Evolutionary conservation across 2,113 vertebrate species (phyloP), one percentile per base, ranked within the genome.

Genomic region (Nerophis ophidion): DNA sequence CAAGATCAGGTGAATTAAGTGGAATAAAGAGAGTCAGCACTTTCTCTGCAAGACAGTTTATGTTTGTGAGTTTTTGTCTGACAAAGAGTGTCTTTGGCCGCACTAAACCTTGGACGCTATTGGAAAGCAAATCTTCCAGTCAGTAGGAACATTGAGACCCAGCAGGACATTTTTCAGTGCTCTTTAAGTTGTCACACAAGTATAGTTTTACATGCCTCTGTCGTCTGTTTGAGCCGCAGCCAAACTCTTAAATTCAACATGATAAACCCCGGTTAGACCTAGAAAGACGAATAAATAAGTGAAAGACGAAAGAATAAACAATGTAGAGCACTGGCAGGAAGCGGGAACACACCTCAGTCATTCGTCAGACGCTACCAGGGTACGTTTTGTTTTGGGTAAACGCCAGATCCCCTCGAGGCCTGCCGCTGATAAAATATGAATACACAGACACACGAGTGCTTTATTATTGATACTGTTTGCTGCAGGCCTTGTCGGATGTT

Each of bases 331-430:
- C 40, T 51, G 17, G 49, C 12, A 54, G 66, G 40, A 65, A 33
- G 34, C 16, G 58, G 26, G 26, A 62, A 34, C 67, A 1, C 62
- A 56, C 63, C 72, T 68, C 54, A 68, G 70, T 80, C 72, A 74
- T 79, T 79, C 0, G 59, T 57, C 59, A 65, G 63, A 75, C 72
- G 55, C 68, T 57, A 74, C 60, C 56, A 5, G 49, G 50, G 48
- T 57, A 13, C 70, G 68, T 74, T 76, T 75, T 74, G 73, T 73
- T 75, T 77, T 72, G 66, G 54, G 36, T 63, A 68, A 72, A 71
- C 60, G 68, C 53, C 74, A 74, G 70, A 57, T 69, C 73, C 66
- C 78, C 66, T 11, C 0, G 57, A 74, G 70, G 75, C 57, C 49
- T 47, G 40, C 44, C 42, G 35, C 49, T 74, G 70, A 77, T 77